phyloP scores from a whole-genome alignment of 53 echinoderm and acorn worm genomes.

The Stichopus horrens region DNA sequence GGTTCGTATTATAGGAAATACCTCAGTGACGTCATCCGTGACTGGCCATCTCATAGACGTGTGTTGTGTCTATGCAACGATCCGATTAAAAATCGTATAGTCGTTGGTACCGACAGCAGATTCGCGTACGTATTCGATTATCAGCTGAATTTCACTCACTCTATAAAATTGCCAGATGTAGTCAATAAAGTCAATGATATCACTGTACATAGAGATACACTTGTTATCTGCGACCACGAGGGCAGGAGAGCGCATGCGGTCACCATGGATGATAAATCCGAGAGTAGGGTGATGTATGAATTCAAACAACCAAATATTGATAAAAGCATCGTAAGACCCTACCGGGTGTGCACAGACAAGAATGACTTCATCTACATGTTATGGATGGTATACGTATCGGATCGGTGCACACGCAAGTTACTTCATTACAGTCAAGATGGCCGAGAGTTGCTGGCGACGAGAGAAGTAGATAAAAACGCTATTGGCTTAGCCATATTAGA shows the following conservation, averaged over 20 bases:
- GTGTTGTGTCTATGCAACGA: neutral
- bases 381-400: neutral
- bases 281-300: neutral
- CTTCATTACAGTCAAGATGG: neutral
- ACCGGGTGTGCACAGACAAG: neutral
- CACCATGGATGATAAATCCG: neutral
- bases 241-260: neutral
- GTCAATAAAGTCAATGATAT: neutral
- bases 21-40: neutral
- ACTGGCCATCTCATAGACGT: neutral
- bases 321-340: neutral
- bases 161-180: neutral
- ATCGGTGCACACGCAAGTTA: neutral
- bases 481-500: neutral
- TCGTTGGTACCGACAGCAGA: neutral
- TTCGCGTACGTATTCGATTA: neutral
- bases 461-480: neutral
- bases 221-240: neutral
- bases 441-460: neutral
- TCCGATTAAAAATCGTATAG: neutral
- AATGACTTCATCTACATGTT: neutral
- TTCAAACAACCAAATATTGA: neutral
- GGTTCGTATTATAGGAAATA: neutral
- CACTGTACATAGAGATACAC: neutral
- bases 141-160: neutral